Evolutionary conservation across 2,113 vertebrate genomes (phyloP), one percentile per base, ranked within the genome.

Genomic region (Paramormyrops kingsleyae): DNA sequence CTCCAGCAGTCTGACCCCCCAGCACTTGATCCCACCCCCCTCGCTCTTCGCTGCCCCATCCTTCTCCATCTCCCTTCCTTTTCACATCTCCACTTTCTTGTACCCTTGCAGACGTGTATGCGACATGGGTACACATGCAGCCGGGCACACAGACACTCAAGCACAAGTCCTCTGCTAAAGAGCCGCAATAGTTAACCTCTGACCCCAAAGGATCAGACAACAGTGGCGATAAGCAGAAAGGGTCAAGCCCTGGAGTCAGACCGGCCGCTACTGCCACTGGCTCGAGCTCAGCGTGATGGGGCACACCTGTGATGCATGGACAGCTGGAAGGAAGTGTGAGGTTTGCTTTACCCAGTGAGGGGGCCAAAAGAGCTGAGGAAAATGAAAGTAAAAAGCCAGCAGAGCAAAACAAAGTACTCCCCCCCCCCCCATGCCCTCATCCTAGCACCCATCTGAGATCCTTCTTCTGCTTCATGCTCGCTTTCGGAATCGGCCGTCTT

Each of bases 1-100:
- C 39, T 70, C 39, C 93, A 90, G 90, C 6, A 47, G 8, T 84
- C 80, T 46, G 83, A 84, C 17, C 80, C 35, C 42, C 39, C 13
- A 47, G 80, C 80, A 21, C 42, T 35, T 35, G 12, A 46, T 24
- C 39, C 39, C 77, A 27, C 87, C 1, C 50, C 84, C 85, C 10
- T 74, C 87, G 19, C 80, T 59, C 88, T 83, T 44, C 17, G 7
- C 3, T 24, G 35, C 89, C 62, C 80, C 66, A 59, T 84, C 19
- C 9, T 90, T 90, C 90, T 46, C 19, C 47, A 66, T 53, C 42
- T 35, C 70, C 87, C 70, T 80, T 84, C 80, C 35, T 66, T 35
- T 62, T 46, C 17, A 46, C 80, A 83, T 21, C 80, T 21, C 24
- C 44, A 46, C 21, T 84, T n/a, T 77, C 31, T 84, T 24, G 8